phyloP scores from a whole-genome alignment of 2,113 vertebrate species.

The Sylvia atricapilla region DNA sequence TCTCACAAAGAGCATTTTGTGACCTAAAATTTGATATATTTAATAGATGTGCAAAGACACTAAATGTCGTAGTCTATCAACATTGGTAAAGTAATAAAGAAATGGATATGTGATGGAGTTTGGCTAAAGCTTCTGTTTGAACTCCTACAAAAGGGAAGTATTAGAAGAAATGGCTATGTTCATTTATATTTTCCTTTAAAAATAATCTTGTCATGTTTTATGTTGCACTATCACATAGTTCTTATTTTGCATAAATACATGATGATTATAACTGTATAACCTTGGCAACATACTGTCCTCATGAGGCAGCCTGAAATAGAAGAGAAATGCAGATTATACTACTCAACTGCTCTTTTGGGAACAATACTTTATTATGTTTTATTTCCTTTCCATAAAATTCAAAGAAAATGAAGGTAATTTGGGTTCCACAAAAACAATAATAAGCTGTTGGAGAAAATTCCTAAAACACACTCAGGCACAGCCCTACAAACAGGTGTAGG shows the following conservation, averaged over 20 bases:
- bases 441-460: neutral
- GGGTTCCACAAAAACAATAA: conserved; percentile 22
- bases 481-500: neutral
- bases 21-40: neutral
- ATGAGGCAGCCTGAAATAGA: conserved; percentile 60
- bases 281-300: conserved; percentile 59
- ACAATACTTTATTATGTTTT: conserved; percentile 65
- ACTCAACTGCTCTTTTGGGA: conserved; percentile 54
- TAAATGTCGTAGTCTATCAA: neutral
- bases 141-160: neutral
- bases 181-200: conserved; percentile 10
- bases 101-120: neutral
- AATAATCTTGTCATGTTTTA: neutral
- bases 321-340: conserved; percentile 60
- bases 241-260: conserved; percentile 52
- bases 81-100: neutral
- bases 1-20: neutral
- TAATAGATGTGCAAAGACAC: neutral
- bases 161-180: neutral
- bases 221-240: conserved; percentile 47
- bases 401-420: conserved; percentile 57
- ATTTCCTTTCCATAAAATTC: conserved; percentile 65
- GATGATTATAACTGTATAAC: conserved; percentile 63
- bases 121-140: neutral
- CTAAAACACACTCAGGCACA: neutral